Base-by-base conservation (phyloP, 1,140 invertebrate species). In the Solen grandis region DNA sequence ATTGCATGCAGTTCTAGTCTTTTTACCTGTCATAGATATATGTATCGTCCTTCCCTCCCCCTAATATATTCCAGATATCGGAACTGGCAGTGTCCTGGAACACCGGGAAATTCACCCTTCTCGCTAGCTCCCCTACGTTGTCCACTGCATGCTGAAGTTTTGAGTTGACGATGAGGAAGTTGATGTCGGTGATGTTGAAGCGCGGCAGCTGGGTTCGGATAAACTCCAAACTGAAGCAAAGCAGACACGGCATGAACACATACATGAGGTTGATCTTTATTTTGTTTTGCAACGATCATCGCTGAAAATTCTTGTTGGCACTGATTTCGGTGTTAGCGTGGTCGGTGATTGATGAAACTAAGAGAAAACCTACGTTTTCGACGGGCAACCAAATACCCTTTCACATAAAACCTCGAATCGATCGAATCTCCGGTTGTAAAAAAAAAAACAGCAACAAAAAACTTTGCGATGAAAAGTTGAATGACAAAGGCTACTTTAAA, bases 21-120 rank as follows among this genome's bases (percentile, higher is more conserved):
- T 36, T 50, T 1, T 81, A 92, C 91, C 88, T 89, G 75, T 92
- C 90, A 81, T 91, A 92, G 27, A 92, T 79, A 52, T 89, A 89
- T 25, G 92, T 80, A 70, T 92, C 90, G 63, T 92, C 89, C 69
- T 89, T 92, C 0, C 74, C 81, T 29, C 91, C 91, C 22, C 81
- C 78, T 19, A 91, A 78, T 46, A 66, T 59, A 19, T 38, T 68
- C 89, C 90, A 91, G 8, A 92, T 84, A 14, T 84, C 60, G n/a
- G 74, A 63, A 19, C 85, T 38, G 2, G 74, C 27, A 8, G 85
- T 87, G 31, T 91, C 90, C 63, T 92, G 91, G 69, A 90, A 91
- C 0, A 92, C 87, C 5, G 86, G 85, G 46, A 91, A 88, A 2
- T 65, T 55, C 0, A 89, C 88, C 29, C 76, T 36, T 8, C 69